phyloP scores from a whole-genome alignment of 1,140 invertebrate genomes.

The Cataglyphis hispanica region DNA sequence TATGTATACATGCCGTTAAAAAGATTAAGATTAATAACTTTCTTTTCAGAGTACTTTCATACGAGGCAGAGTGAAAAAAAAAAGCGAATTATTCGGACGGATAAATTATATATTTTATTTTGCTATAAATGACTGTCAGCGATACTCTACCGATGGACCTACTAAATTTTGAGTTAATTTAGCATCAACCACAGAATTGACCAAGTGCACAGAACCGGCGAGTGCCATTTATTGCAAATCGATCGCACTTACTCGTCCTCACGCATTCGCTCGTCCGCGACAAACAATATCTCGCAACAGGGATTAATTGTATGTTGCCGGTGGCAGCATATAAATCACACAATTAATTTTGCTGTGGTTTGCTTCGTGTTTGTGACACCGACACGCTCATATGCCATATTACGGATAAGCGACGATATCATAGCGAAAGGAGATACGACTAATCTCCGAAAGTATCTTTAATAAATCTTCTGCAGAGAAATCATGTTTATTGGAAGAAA shows the following conservation, averaged over 20 bases:
- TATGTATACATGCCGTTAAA: too few species aligned
- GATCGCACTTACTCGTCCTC: slow-evolving; percentile 75
- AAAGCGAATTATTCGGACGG: background rate
- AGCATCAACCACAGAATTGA: slow-evolving; percentile 77
- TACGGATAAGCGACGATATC: background rate
- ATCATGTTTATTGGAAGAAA: too few species aligned
- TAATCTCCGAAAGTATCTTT: background rate
- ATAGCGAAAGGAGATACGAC: background rate
- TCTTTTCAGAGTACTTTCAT: background rate
- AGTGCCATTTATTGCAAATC: slow-evolving; percentile 83
- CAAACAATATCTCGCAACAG: slow-evolving; percentile 79
- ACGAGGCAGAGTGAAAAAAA: background rate
- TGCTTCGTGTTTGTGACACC: slow-evolving; percentile 66
- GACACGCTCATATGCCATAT: slow-evolving; percentile 72
- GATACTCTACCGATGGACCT: slow-evolving; percentile 7
- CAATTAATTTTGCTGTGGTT: slow-evolving; percentile 80
- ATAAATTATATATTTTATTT: slow-evolving; percentile 54
- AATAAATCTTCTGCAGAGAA: background rate
- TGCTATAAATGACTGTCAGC: background rate
- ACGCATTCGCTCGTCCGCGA: slow-evolving; percentile 57
- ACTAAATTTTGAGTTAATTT: slow-evolving; percentile 81
- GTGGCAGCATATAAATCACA: slow-evolving; percentile 83
- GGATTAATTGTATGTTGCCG: slow-evolving; percentile 84
- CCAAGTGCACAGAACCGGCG: slow-evolving; percentile 65
- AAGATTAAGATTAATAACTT: too few species aligned